These are phyloP conservation scores for Amorpha juglandis DNA, from an alignment of 2,888 invertebrate genomes.

Conservation along the genomic window DNA sequence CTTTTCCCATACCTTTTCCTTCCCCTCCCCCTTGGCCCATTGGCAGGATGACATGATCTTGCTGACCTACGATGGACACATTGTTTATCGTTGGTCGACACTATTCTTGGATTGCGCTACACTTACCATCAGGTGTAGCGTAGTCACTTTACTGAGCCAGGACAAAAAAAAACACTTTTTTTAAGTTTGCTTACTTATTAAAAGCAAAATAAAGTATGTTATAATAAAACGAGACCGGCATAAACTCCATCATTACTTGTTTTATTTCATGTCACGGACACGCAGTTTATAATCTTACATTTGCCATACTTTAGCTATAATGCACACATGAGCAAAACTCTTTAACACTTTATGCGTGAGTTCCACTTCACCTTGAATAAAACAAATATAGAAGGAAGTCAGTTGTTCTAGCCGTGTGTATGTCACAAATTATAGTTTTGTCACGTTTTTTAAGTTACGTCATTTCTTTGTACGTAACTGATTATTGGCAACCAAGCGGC, in stretches of 20 bases:
- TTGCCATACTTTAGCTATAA: background rate
- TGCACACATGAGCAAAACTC: background rate
- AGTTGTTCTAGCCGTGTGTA: slow-evolving; percentile 14
- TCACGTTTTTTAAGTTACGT: slow-evolving; percentile 24
- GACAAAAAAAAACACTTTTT: no score
- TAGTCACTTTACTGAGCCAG: no score
- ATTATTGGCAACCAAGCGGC: slow-evolving; percentile 26
- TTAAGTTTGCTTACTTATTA: no score
- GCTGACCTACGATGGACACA: no score
- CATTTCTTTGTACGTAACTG: slow-evolving; percentile 19
- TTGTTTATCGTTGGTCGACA: no score
- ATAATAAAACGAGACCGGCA: background rate
- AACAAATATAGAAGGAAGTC: slow-evolving; percentile 21
- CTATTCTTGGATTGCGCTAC: no score
- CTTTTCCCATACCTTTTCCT: no score
- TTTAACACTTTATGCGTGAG: background rate
- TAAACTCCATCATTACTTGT: background rate
- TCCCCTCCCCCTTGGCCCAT: no score
- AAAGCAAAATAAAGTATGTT: no score
- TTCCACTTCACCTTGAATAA: slow-evolving; percentile 11
- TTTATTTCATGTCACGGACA: background rate
- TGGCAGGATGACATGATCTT: no score
- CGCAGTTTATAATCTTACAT: background rate
- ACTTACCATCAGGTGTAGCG: no score
- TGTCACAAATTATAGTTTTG: slow-evolving; percentile 25